Conservation (phyloP, 2,888 invertebrate genomes). For the Falcaria lacertinaria region DNA sequence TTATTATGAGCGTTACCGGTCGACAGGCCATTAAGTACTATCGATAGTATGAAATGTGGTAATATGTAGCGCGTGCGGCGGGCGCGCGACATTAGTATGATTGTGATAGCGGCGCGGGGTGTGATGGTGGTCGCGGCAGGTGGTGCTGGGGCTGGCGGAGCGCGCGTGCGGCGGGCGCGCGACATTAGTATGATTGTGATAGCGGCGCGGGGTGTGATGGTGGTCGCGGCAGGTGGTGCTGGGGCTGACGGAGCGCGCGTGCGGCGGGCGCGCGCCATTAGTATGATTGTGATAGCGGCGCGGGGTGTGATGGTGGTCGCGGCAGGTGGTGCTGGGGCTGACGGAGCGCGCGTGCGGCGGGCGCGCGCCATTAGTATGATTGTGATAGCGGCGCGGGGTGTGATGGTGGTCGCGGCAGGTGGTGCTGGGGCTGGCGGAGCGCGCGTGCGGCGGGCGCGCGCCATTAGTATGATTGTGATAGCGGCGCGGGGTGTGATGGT, state of each 20-base stretch:
- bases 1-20: no score
- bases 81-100: slow-evolving; percentile 82
- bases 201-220: neutral
- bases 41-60: no score
- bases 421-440: slow-evolving; percentile 86
- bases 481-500: neutral
- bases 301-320: slow-evolving; percentile 86
- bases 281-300: neutral
- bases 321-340: slow-evolving; percentile 88
- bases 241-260: slow-evolving; percentile 34
- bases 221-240: slow-evolving; percentile 88
- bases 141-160: slow-evolving; percentile 79
- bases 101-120: neutral
- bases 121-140: slow-evolving; percentile 78
- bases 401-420: slow-evolving; percentile 94
- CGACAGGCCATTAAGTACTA: no score
- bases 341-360: slow-evolving; percentile 77
- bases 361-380: neutral
- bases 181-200: slow-evolving; percentile 44
- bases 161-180: no score
- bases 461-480: slow-evolving; percentile 7
- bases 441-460: no score
- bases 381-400: slow-evolving; percentile 37
- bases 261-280: no score
- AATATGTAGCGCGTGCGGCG: no score